Base-by-base conservation (phyloP, 2,113 vertebrate genomes). In the Pelecanus crispus region DNA sequence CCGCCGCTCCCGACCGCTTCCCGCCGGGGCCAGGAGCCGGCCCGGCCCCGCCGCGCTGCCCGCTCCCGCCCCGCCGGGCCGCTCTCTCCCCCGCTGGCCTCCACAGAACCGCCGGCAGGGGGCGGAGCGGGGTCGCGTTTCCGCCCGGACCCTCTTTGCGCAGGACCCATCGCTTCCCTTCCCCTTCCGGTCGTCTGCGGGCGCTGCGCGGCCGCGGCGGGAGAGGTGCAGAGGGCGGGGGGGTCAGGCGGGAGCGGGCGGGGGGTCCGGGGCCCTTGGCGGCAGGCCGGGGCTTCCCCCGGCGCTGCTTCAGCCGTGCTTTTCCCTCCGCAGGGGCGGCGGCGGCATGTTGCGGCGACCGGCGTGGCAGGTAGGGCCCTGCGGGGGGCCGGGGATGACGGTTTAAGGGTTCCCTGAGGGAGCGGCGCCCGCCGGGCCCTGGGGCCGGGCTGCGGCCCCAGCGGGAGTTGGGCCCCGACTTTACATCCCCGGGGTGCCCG, bases 331-430 rank as follows among this genome's bases (percentile, higher is more conserved):
- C 92, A 68, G 94, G 94, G 10, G 17, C 53, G 74, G 47, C 75
- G 80, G 19, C 77, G 13, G 19, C 77, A 95, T 95, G 94, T 89
- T 67, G 87, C 84, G 90, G 77, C 67, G 94, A 10, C 94, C 94
- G 63, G 92, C 84, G 44, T 89, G 92, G 90, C 94, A 95, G 94
- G 92, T 94, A 92, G 50, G 84, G 58, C 38, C 7, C 29, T 2
- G 83, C 17, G 49, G 36, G 29, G 9, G n/a, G 10, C 22, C 18
- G 31, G 9, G 28, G 32, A 32, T 14, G 67, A 3, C 26, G 26
- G 36, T 24, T 45, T 15, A 44, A 12, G 3, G 38, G 47, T 26
- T 25, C 17, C 15, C 10, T 9, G 42, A 26, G 66, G 59, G 55
- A 10, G 40, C 11, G 40, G 47, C 8, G 32, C 31, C 6, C 17